A percentile compares a stretch with the other conserved stretches of the same genome.
Evolutionary conservation across 2,888 invertebrate species (phyloP).

Genomic region (Nebria brevicollis): DNA sequence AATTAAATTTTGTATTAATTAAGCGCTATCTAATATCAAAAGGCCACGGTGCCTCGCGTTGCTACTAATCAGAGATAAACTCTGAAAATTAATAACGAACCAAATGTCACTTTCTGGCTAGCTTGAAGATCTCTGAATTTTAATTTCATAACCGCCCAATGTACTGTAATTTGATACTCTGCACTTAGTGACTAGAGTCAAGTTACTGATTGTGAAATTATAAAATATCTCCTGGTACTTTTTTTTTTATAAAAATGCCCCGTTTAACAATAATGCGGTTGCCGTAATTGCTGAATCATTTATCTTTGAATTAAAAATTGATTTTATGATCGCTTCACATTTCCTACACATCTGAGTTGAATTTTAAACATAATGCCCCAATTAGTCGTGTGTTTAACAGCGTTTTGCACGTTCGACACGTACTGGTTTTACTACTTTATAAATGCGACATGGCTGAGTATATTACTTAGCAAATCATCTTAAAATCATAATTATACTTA

Average conservation of each 20-base stretch:
- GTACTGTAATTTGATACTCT: background rate
- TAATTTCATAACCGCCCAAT: background rate
- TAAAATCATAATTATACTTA: background rate
- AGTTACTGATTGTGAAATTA: background rate
- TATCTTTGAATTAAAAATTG: background rate
- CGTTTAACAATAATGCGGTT: background rate
- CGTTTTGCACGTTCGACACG: conserved; percentile 33
- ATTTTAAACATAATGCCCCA: conserved; percentile 20
- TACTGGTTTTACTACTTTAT: conserved; percentile 16
- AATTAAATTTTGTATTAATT: background rate
- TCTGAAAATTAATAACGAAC: background rate
- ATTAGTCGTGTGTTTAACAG: conserved; percentile 18
- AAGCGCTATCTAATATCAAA: background rate
- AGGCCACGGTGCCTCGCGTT: background rate
- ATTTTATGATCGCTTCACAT: background rate
- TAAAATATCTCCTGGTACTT: background rate
- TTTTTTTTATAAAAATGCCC: no score
- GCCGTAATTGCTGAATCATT: background rate
- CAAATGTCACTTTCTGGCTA: background rate
- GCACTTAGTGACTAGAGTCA: background rate
- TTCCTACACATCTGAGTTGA: conserved; percentile 6
- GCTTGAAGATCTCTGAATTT: background rate
- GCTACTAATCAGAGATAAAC: background rate
- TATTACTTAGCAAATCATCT: background rate
- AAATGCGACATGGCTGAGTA: background rate